A percentile compares a stretch with the other conserved stretches of the same genome.
These are phyloP conservation scores for human (Homo sapiens) DNA, from an alignment of 2,113 vertebrate genomes.

Conservation along the genomic window GRCh38 chr1:234227001-234227500, in stretches of 20 bases:
- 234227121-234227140: background rate
- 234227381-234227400: background rate
- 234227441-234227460: too few species aligned
- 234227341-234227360: background rate
- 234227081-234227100: background rate
- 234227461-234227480: too few species aligned
- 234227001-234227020: background rate
- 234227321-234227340: background rate
- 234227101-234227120: background rate
- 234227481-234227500: too few species aligned
- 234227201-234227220: background rate
- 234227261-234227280: background rate
- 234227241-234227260: fast-evolving
- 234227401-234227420: too few species aligned
- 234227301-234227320: fast-evolving
- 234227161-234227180: background rate
- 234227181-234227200: background rate
- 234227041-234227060: background rate
- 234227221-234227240: background rate
- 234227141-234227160: background rate
- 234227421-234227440: too few species aligned
- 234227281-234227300: background rate
- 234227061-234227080: background rate
- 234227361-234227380: background rate
- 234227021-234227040: background rate